These are phyloP conservation scores for Azorinus chamasolen DNA, from an alignment of 2,888 invertebrate species.

Conservation along the genomic window DNA sequence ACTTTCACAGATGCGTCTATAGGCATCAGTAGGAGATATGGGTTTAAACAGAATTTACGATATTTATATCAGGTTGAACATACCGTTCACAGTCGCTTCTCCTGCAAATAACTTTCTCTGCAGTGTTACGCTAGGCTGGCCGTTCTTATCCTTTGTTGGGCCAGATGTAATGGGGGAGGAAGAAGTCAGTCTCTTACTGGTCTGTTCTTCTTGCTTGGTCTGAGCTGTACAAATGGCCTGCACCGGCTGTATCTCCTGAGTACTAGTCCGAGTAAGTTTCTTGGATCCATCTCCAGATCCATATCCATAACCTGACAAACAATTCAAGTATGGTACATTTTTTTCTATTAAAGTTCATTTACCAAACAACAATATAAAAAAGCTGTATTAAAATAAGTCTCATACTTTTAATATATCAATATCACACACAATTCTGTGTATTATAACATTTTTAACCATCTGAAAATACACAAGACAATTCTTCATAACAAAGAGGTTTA, in stretches of 20 bases:
- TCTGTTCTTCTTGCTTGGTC: slow-evolving; percentile 18
- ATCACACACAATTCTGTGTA: no score
- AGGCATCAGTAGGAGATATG: no score
- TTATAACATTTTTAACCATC: no score
- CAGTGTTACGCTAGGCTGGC: slow-evolving; percentile 27
- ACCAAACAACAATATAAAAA: neutral
- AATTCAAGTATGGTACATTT: neutral
- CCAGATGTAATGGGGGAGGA: slow-evolving; percentile 52
- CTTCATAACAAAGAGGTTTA: no score
- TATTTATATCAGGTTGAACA: no score
- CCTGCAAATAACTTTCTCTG: slow-evolving; percentile 54
- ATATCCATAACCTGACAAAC: no score
- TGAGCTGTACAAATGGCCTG: slow-evolving; percentile 57
- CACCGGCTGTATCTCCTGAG: slow-evolving; percentile 43
- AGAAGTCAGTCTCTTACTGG: neutral
- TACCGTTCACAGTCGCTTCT: neutral
- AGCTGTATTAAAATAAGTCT: no score
- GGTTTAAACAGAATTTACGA: no score
- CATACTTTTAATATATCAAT: no score
- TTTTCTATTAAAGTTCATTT: neutral
- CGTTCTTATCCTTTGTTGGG: slow-evolving; percentile 12
- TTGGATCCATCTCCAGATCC: slow-evolving; percentile 16
- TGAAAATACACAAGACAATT: no score
- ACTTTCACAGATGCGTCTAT: no score
- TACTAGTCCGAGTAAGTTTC: slow-evolving; percentile 55